Base-by-base conservation (phyloP, 1,140 invertebrate genomes). In the Steinernema feltiae region DNA sequence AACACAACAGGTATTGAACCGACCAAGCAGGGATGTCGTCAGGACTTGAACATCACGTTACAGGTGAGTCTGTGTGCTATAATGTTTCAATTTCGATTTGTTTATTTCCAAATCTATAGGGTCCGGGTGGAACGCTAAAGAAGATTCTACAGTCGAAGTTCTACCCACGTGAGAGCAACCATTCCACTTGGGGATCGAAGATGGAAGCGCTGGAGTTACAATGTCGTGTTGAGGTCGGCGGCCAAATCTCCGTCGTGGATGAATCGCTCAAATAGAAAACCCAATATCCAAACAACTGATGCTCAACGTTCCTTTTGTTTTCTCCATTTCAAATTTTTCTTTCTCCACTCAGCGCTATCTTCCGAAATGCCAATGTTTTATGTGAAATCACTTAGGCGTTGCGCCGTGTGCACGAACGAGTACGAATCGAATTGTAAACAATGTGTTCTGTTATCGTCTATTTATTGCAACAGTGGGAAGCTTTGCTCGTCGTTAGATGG, bases 141-240 rank as follows among this genome's bases (percentile, higher is more conserved):
- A 63, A 63, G 53, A 63, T 63, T 27, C 53, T 63, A 21, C 53
- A 63, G 53, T 63, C 53, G 53, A 63, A 63, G 24, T 63, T 63
- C 24, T 63, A 63, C 24, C 53, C 53, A 3, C 53, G 53, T 21
- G 53, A 63, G 15, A 63, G 24, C 53, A 63, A 63, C 24, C 53
- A 63, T 21, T 7, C 53, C 53, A 63, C 53, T 63, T 63, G 53
- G 53, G 53, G 53, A 3, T 63, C 53, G 53, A 63, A 63, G 24
- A 63, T 63, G 53, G 53, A 63, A 21, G 24, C 7, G 2, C 24
- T 63, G 53, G 53, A 63, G 53, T 21, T 63, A 7, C 53, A 63
- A 27, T 63, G 53, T 63, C 53, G 53, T 21, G 24, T 63, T 3
- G 53, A 63, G 53, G 53, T 27, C 53, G 53, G 53, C 15, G 53